Evolutionary conservation across 1,140 invertebrate species (phyloP).

Genomic region (Semibalanus balanoides): DNA sequence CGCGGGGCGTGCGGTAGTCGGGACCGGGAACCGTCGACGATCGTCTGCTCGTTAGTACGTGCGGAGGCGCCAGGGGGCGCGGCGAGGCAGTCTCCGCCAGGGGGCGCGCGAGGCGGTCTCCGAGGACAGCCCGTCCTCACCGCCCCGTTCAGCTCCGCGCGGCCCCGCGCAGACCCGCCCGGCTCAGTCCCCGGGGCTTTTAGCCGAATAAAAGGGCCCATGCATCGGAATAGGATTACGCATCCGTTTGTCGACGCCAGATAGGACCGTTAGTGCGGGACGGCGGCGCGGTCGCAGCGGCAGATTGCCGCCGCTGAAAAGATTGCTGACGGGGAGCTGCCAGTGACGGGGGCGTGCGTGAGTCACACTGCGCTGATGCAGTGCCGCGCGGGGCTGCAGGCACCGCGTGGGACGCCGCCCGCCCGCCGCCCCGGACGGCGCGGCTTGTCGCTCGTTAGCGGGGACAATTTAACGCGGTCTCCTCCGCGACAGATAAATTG

Average conservation of each 20-base stretch:
- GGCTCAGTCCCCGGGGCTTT: neutral
- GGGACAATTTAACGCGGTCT: neutral
- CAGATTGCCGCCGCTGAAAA: neutral
- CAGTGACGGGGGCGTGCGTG: neutral
- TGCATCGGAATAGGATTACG: neutral
- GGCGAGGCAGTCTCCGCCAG: no score
- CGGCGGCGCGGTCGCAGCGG: no score
- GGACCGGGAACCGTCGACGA: no score
- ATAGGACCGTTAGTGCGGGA: neutral
- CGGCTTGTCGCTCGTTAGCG: neutral
- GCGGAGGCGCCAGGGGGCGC: no score
- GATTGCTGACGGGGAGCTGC: neutral
- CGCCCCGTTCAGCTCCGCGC: neutral
- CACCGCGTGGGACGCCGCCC: neutral
- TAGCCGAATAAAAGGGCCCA: neutral
- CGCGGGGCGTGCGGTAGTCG: no score
- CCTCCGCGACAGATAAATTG: neutral
- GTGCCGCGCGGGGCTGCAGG: no score
- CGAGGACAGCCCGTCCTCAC: no score
- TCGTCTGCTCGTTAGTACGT: no score
- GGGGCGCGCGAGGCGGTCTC: no score
- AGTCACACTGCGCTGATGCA: neutral
- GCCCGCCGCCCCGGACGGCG: neutral
- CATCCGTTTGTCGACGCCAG: neutral
- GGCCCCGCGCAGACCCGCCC: no score